phyloP scores from a whole-genome alignment of 30 jellyfish, hydroid and myxozoan genomes.

The Aurelia sp. region DNA sequence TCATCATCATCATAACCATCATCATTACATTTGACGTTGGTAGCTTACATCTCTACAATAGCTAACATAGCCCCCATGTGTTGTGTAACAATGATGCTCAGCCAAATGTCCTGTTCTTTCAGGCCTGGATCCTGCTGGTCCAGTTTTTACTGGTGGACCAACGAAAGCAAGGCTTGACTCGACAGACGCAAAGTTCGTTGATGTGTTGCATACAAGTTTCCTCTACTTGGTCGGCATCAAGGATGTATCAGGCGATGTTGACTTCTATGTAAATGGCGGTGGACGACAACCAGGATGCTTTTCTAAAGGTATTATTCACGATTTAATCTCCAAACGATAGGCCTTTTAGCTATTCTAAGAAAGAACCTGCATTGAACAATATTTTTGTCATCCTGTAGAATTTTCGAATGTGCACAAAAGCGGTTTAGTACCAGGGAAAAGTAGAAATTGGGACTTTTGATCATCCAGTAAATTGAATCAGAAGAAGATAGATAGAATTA shows the following conservation, averaged over 20 bases:
- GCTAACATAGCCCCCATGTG: neutral
- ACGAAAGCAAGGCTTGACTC: slow-evolving; percentile 77
- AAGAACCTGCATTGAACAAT: no score
- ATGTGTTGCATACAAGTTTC: slow-evolving; percentile 80
- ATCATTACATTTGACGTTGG: no score
- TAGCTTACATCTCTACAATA: neutral
- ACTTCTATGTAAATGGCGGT: slow-evolving; percentile 90
- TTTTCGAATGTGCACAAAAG: no score
- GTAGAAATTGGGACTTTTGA: no score
- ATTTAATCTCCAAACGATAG: no score
- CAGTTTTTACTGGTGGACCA: slow-evolving; percentile 64
- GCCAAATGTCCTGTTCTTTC: neutral
- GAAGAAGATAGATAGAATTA: no score
- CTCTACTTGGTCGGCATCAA: slow-evolving; percentile 56
- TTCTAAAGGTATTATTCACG: neutral
- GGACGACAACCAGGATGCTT: slow-evolving; percentile 75
- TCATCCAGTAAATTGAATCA: no score
- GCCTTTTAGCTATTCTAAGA: no score
- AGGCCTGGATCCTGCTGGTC: slow-evolving; percentile 98
- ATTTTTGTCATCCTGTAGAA: no score
- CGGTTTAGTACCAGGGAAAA: no score
- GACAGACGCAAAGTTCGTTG: slow-evolving; percentile 85
- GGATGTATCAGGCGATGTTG: slow-evolving; percentile 76
- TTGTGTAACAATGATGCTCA: neutral
- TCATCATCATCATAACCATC: neutral